Conservation (phyloP, 2,113 vertebrate species). For the Steatornis caripensis region DNA sequence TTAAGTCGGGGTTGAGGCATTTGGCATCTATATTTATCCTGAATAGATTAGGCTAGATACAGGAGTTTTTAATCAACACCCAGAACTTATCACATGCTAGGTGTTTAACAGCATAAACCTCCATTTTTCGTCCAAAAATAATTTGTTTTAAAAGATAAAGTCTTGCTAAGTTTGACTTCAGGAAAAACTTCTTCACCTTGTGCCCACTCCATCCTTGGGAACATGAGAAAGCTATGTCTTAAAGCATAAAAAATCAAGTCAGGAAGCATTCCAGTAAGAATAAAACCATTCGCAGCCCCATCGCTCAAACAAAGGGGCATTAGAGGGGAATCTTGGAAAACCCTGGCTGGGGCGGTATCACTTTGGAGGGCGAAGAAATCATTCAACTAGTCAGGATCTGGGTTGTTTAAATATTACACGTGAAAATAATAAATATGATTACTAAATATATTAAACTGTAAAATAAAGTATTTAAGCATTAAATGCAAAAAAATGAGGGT, state of each 20-base stretch:
- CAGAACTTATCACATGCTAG: background rate
- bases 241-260: background rate
- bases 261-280: background rate
- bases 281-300: background rate
- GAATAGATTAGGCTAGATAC: background rate
- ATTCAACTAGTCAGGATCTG: background rate
- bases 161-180: background rate
- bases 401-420: background rate
- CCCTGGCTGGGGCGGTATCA: background rate
- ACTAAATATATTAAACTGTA: background rate
- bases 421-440: background rate
- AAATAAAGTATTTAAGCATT: background rate
- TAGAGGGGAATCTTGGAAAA: background rate
- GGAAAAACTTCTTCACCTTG: background rate
- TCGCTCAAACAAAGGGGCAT: background rate
- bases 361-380: background rate
- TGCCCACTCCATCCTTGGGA: background rate
- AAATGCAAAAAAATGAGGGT: background rate
- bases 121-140: background rate
- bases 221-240: background rate
- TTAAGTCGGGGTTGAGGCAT: background rate
- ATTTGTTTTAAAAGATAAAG: background rate
- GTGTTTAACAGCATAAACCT: background rate
- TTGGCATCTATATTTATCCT: background rate
- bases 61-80: background rate